Evolutionary conservation across 2,888 invertebrate genomes (phyloP).

Genomic region (Andrena bicolor): DNA sequence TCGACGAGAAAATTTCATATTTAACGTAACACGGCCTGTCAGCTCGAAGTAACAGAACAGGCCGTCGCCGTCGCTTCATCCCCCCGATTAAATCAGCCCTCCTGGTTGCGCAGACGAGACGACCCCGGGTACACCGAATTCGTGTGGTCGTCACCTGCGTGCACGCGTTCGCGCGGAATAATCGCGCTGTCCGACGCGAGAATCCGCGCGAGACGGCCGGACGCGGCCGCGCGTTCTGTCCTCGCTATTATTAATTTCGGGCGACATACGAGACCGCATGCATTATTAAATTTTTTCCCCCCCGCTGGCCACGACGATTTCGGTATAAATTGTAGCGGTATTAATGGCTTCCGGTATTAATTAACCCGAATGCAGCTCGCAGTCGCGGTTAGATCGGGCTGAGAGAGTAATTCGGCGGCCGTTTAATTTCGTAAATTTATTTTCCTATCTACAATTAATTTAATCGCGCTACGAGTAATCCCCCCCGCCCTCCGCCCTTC

Average conservation of each 20-base stretch:
- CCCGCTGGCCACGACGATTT: too few relatives aligned
- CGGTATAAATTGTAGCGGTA: constrained; percentile 13
- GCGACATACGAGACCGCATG: constrained; percentile 14
- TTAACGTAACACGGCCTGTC: neutral
- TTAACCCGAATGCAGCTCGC: constrained; percentile 28
- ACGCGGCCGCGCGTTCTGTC: constrained; percentile 3
- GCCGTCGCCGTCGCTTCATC: neutral
- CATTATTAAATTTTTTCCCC: constrained; percentile 40
- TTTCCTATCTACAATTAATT: constrained; percentile 46
- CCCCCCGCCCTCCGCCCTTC: neutral
- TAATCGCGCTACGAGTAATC: constrained; percentile 37
- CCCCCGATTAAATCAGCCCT: constrained; percentile 6
- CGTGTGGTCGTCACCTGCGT: constrained; percentile 41
- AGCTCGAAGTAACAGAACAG: constrained; percentile 30
- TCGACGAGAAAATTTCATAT: neutral
- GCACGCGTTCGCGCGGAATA: constrained; percentile 47
- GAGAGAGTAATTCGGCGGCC: constrained; percentile 43
- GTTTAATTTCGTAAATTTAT: constrained; percentile 54
- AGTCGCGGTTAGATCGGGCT: neutral
- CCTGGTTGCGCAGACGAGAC: neutral
- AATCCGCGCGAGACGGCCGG: constrained; percentile 23
- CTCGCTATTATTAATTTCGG: constrained; percentile 29
- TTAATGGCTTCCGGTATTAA: constrained; percentile 44
- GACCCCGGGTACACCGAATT: constrained; percentile 46
- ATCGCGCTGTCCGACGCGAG: constrained; percentile 44